These are phyloP conservation scores for Poeciliopsis occidentalis DNA, from an alignment of 2,113 vertebrate genomes.

Conservation along the genomic window DNA sequence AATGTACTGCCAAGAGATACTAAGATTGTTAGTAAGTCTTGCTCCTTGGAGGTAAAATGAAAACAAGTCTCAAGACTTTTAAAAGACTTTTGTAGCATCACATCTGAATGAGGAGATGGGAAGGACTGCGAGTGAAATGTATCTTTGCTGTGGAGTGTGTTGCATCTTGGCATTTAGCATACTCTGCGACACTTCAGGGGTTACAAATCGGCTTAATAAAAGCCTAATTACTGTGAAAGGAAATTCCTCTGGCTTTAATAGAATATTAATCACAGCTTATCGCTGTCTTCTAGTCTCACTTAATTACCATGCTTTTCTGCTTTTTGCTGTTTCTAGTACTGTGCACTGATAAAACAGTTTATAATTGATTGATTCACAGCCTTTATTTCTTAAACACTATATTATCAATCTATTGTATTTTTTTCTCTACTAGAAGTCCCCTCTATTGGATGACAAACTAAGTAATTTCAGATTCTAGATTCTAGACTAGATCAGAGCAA, in stretches of 20 bases:
- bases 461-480: too few relatives aligned
- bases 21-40: background rate
- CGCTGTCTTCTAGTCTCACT: conserved; percentile 80
- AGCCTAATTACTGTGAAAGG: conserved; percentile 81
- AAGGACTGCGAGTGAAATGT: conserved; percentile 55
- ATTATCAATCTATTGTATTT: conserved; percentile 43
- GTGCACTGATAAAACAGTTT: conserved; percentile 46
- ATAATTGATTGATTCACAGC: conserved; percentile 56
- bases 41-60: background rate
- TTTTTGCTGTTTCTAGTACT: conserved; percentile 29
- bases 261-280: conserved; percentile 84
- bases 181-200: conserved; percentile 79
- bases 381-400: conserved; percentile 50
- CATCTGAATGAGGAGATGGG: conserved; percentile 55
- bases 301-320: conserved; percentile 75
- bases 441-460: conserved; percentile 4
- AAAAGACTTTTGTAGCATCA: conserved; percentile 3
- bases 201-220: conserved; percentile 83
- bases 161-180: conserved; percentile 74
- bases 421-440: conserved; percentile 12
- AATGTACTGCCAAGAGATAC: too few relatives aligned
- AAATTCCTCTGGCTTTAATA: conserved; percentile 82
- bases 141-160: conserved; percentile 53
- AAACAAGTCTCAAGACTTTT: background rate
- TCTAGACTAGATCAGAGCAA: background rate